A percentile compares a stretch with the other conserved stretches of the same genome.
Evolutionary conservation across 2,797 vertebrate species (phyloP).

Genomic region (Eulemur coronatus): DNA sequence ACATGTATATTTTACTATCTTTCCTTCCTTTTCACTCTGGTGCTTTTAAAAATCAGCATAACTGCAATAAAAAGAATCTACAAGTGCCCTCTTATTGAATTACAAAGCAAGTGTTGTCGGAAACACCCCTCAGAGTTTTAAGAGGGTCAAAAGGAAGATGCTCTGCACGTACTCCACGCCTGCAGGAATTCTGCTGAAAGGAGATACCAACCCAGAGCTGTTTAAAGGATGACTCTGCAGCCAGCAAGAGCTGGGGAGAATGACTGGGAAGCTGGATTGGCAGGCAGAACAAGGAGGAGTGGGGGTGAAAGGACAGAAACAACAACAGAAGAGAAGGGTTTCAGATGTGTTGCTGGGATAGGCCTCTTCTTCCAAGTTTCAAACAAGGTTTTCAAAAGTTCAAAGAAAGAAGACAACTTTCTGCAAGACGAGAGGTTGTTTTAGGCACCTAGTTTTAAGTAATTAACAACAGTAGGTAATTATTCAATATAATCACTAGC

Average conservation of each 20-base stretch:
- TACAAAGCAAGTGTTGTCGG: conserved; percentile 57
- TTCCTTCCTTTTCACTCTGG: conserved; percentile 46
- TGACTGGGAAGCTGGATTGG: background rate
- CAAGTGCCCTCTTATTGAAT: conserved; percentile 30
- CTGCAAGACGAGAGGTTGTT: background rate
- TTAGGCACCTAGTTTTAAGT: conserved; percentile 16
- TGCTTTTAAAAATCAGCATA: conserved; percentile 60
- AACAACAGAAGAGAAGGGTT: background rate
- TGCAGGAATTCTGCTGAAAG: conserved; percentile 60
- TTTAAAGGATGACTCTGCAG: background rate
- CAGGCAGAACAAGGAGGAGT: background rate
- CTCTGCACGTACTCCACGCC: background rate
- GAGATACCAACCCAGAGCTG: background rate
- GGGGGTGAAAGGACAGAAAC: background rate
- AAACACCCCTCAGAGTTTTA: conserved; percentile 69
- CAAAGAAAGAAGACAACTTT: conserved; percentile 36
- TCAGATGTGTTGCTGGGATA: background rate
- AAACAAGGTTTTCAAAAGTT: background rate
- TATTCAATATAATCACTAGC: conserved; percentile 40
- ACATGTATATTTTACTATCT: conserved; percentile 32
- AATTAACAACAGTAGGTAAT: conserved; percentile 5
- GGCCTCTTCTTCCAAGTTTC: background rate
- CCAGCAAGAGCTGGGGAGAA: background rate
- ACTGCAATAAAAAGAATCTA: conserved; percentile 70
- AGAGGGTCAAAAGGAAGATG: conserved; percentile 60